Percentiles rank a stretch among this genome's conserved stretches.
These are phyloP conservation scores for Agriopis leucophaearia DNA, from an alignment of 2,888 invertebrate species.

Conservation along the genomic window DNA sequence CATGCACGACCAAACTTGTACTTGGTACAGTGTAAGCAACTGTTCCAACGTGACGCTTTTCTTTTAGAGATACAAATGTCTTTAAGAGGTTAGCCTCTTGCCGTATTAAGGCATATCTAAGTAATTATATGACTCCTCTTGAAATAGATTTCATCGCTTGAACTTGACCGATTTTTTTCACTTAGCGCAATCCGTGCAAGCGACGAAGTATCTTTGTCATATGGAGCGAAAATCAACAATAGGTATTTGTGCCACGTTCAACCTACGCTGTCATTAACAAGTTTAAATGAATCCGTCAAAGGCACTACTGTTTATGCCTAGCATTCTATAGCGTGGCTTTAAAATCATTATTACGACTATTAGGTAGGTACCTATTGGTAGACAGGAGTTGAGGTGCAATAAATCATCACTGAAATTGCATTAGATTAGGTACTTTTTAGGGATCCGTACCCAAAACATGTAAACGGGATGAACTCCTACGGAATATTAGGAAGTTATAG, in stretches of 20 bases:
- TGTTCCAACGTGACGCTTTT: no score
- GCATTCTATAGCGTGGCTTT: not conserved
- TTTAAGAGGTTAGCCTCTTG: no score
- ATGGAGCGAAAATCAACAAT: constrained; percentile 15
- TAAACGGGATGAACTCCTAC: constrained; percentile 1
- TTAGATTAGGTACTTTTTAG: not conserved
- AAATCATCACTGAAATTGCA: not conserved
- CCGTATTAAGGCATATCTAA: not conserved
- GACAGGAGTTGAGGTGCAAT: not conserved
- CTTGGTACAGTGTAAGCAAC: no score
- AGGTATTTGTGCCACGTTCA: constrained; percentile 19
- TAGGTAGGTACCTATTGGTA: constrained; percentile 1
- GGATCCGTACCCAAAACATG: no score
- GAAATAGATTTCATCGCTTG: constrained; percentile 6
- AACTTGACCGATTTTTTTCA: constrained; percentile 26
- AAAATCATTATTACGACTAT: not conserved
- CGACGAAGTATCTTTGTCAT: constrained; percentile 1
- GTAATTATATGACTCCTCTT: not conserved
- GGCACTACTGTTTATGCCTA: not conserved
- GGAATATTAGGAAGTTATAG: constrained; percentile 32
- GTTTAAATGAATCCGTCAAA: constrained; percentile 1
- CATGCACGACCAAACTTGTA: no score
- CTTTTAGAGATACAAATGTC: no score
- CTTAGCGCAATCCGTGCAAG: constrained; percentile 4
- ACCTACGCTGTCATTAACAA: constrained; percentile 29